Percentiles rank a stretch among this genome's conserved stretches.
Evolutionary conservation across 2,113 vertebrate species (phyloP).

Genomic region (Actenoides hombroni): DNA sequence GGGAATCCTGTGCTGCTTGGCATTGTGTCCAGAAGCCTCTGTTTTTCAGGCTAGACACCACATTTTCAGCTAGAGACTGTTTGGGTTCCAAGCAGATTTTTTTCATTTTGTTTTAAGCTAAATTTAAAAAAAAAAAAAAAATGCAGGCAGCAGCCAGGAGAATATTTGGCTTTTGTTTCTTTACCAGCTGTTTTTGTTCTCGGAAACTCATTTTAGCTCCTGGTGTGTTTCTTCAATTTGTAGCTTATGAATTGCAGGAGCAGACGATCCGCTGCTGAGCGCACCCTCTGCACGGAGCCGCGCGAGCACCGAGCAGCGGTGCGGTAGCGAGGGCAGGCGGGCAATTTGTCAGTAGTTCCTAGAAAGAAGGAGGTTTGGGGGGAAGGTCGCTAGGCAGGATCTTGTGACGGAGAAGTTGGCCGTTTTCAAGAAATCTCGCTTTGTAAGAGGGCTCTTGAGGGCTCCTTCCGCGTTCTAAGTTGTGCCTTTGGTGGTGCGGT

Average conservation of each 20-base stretch:
- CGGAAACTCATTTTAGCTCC: constrained; percentile 29
- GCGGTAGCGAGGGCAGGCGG: background rate
- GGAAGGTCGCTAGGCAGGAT: background rate
- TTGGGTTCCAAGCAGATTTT: constrained; percentile 50
- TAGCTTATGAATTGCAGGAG: constrained; percentile 28
- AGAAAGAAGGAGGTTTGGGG: background rate
- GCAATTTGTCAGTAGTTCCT: background rate
- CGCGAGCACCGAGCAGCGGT: background rate
- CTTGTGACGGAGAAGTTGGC: background rate
- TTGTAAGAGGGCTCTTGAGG: background rate
- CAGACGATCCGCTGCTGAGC: background rate
- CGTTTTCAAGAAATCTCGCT: background rate
- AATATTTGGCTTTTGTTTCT: constrained; percentile 58
- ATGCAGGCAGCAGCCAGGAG: constrained; percentile 15
- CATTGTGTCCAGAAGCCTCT: constrained; percentile 27
- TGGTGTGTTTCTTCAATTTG: constrained; percentile 32
- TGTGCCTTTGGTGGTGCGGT: rapidly evolving
- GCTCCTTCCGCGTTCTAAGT: background rate
- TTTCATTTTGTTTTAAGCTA: constrained; percentile 41
- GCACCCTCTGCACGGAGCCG: background rate
- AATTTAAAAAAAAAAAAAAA: background rate
- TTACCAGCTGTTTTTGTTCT: constrained; percentile 68
- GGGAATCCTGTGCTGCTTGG: constrained; percentile 50
- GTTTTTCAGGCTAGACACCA: constrained; percentile 53
- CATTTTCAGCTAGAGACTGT: constrained; percentile 36